Conservation (phyloP, 2,888 invertebrate genomes). For the Ferdinandea cuprea region DNA sequence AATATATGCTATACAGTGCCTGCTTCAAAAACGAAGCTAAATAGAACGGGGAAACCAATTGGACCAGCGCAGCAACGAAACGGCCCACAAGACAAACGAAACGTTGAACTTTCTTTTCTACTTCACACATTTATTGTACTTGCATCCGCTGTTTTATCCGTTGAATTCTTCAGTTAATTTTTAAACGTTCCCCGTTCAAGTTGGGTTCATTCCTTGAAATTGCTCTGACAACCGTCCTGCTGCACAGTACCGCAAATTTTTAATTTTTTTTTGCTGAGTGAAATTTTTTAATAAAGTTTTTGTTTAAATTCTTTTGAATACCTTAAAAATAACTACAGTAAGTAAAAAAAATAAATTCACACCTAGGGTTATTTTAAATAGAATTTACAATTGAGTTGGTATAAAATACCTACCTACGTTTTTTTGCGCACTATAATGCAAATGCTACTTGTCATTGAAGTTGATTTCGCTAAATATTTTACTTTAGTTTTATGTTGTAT, state of each 20-base stretch:
- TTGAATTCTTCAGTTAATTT: conserved; percentile 70
- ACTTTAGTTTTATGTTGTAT: not conserved
- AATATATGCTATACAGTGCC: not conserved
- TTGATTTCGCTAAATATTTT: not conserved
- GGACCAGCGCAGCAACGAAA: conserved; percentile 45
- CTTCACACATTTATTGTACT: conserved; percentile 4
- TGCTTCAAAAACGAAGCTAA: not conserved
- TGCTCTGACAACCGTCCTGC: conserved; percentile 46
- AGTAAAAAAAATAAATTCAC: not conserved
- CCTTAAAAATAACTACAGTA: conserved; percentile 5
- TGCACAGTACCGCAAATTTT: conserved; percentile 24
- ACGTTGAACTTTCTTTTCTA: conserved; percentile 56
- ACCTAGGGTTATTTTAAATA: not conserved
- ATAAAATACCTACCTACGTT: not conserved
- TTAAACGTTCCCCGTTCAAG: conserved; percentile 63
- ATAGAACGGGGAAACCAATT: conserved; percentile 18
- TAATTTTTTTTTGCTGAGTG: conserved; percentile 24
- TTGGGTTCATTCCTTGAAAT: conserved; percentile 46
- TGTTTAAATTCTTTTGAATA: conserved; percentile 13
- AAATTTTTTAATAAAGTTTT: conserved; percentile 40
- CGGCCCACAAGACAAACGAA: conserved; percentile 13
- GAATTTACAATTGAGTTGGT: not conserved
- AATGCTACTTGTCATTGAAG: not conserved
- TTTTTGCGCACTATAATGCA: not conserved
- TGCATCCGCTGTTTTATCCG: conserved; percentile 53